Evolutionary conservation across 2,888 invertebrate genomes (phyloP), one percentile per base, ranked within the genome.

Genomic region (Notodonta ziczac): DNA sequence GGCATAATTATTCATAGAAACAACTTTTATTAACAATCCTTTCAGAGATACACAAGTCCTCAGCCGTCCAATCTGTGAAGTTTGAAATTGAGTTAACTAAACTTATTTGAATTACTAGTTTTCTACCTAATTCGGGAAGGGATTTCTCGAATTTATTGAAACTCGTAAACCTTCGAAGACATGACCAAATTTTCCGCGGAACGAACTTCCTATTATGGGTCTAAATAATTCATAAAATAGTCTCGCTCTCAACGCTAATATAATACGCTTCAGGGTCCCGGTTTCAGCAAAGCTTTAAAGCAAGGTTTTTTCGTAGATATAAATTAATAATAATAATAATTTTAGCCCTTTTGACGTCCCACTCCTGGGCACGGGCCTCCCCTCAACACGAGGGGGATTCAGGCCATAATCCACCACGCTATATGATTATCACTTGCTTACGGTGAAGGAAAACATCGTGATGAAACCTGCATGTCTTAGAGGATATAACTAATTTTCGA

Each of bases 211-310:
- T 16, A 10, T 16, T 16, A 9, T 16, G 67, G 73, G 74, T 70
- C 72, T 86, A 83, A 85, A 86, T 88, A 78, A 88, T 87, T 86
- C 82, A 87, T 84, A 77, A 77, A 77, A 77, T 69, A 69, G 60
- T 69, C 63, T 73, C 65, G 62, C 57, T 61, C 58, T 67, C 69
- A 67, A 72, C 65, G 65, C 68, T 73, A 74, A 80, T 77, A 77
- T 77, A 78, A 35, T 35, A 35, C 69, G 70, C 65, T n/a, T n/a
- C n/a, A 12, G 48, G 14, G 48, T 8, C 14, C 42, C 42, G 42
- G n/a, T 48, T 48, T 48, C 14, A 48, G 48, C 14, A n/a, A 48
- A 48, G 4, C 12, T 42, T 42, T 42, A 9, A 42, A 12, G 10
- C 13, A n/a, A 13, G 13, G n/a, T n/a, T n/a, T 14, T 50, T 50